Evolutionary conservation across 2,113 vertebrate species (phyloP), one percentile per base, ranked within the genome.

Genomic region (Tetraodon nigroviridis): DNA sequence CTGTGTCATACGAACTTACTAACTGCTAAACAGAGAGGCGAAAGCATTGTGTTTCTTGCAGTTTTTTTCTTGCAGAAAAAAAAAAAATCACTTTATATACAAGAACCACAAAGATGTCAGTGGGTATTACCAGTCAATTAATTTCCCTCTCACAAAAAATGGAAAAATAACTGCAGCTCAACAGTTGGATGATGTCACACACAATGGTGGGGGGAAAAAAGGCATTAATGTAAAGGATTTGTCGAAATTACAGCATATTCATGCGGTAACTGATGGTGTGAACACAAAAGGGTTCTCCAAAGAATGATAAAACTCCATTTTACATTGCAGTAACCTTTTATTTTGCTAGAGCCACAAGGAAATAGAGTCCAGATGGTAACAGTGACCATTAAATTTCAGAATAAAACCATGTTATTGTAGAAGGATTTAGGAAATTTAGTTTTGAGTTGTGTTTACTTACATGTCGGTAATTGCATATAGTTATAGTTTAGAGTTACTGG

Each of bases 1-100:
- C 24, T 27, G 24, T 27, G 24, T 27, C 3, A 27, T 27, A 27
- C 24, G 4, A 27, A 27, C 24, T 27, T 27, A 27, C 24, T 27
- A 27, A 27, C 24, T 27, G 24, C 5, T 27, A 6, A 27, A 27
- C 24, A 27, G 24, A 27, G 24, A 27, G 24, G 24, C 4, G 5
- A 27, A 27, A 27, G 4, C 24, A 27, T 27, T 27, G 24, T 27
- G 5, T 27, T 27, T 6, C 24, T 27, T 27, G 24, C 24, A 27
- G 24, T 27, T 27, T 27, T n/a, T n/a, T n/a, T n/a, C n/a, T n/a
- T n/a, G 51, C 69, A 51, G 20, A 51, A 19, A 75, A 67, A 55
- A 6, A 37, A 76, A 55, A 66, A 71, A 65, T 63, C 32, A 51
- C 58, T 69, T 69, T 51, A 66, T 49, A 58, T 52, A 41, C 48